Evolutionary conservation across 1,140 invertebrate genomes (phyloP).

Genomic region (Lasaia peninsularis): DNA sequence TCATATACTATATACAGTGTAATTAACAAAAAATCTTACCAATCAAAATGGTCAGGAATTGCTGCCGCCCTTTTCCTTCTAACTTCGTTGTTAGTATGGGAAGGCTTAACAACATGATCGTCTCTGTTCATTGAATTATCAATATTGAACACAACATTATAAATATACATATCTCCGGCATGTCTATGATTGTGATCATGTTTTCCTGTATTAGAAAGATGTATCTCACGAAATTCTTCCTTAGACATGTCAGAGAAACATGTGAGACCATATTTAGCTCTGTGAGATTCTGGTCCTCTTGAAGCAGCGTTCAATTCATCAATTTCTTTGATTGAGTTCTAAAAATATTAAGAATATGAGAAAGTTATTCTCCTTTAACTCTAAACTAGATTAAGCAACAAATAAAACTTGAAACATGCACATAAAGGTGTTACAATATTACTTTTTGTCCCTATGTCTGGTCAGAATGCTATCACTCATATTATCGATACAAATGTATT

Average conservation of each 20-base stretch:
- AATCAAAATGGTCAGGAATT: conserved; percentile 61
- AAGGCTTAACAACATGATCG: conserved; percentile 33
- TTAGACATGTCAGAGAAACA: conserved; percentile 86
- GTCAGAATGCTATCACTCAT: no score
- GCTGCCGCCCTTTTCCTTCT: conserved; percentile 41
- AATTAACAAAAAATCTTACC: conserved; percentile 45
- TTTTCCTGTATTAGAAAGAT: conserved; percentile 56
- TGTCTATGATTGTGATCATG: conserved; percentile 11
- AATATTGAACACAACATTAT: conserved; percentile 7
- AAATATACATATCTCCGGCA: not conserved
- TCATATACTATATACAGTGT: no score
- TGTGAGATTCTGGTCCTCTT: conserved; percentile 65
- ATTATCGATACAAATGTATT: no score
- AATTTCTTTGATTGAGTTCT: conserved; percentile 81
- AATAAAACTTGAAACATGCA: no score
- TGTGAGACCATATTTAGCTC: conserved; percentile 85
- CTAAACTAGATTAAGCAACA: not conserved
- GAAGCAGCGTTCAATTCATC: conserved; percentile 79
- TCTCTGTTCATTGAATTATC: conserved; percentile 16
- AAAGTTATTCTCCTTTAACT: conserved; percentile 1
- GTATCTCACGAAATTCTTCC: conserved; percentile 81
- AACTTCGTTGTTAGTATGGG: conserved; percentile 27
- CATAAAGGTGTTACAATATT: no score
- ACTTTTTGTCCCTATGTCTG: no score
- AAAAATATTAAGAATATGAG: conserved; percentile 6